Evolutionary conservation across 2,888 invertebrate species (phyloP).

Genomic region (Anoncus sp.): DNA sequence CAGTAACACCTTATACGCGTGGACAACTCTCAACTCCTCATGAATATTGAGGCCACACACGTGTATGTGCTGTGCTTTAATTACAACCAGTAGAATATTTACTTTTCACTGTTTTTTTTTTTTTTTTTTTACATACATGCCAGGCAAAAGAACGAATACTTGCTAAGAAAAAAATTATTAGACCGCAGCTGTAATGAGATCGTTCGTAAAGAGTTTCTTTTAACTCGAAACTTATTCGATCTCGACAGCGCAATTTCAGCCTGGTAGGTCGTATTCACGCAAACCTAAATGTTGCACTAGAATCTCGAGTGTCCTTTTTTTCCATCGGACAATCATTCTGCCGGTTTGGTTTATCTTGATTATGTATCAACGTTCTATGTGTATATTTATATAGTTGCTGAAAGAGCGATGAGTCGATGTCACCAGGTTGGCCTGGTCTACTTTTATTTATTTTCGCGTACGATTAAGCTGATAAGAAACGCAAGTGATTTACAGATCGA

Average conservation of each 20-base stretch:
- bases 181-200: slow-evolving; percentile 29
- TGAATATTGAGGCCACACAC: slow-evolving; percentile 44
- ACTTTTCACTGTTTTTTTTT: slow-evolving; percentile 43
- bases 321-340: slow-evolving; percentile 11
- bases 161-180: slow-evolving; percentile 28
- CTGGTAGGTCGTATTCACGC: slow-evolving; percentile 42
- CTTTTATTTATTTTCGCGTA: slow-evolving; percentile 45
- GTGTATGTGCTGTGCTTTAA: slow-evolving; percentile 55
- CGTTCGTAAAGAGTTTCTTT: slow-evolving; percentile 28
- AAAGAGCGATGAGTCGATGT: slow-evolving; percentile 49
- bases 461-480: slow-evolving; percentile 8
- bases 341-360: slow-evolving; percentile 42
- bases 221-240: slow-evolving; percentile 41
- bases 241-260: slow-evolving; percentile 27
- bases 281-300: slow-evolving; percentile 25
- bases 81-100: slow-evolving; percentile 53
- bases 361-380: slow-evolving; percentile 14
- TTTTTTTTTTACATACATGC: too few species aligned
- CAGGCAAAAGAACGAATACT: neutral
- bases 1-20: slow-evolving; percentile 35
- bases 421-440: slow-evolving; percentile 47
- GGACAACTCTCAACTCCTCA: slow-evolving; percentile 51
- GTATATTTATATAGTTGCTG: slow-evolving; percentile 16
- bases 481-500: neutral
- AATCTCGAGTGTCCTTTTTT: slow-evolving; percentile 48